A percentile compares a stretch with the other conserved stretches of the same genome.
Evolutionary conservation across 2,888 invertebrate species (phyloP).

Genomic region (Capitulum mitella): DNA sequence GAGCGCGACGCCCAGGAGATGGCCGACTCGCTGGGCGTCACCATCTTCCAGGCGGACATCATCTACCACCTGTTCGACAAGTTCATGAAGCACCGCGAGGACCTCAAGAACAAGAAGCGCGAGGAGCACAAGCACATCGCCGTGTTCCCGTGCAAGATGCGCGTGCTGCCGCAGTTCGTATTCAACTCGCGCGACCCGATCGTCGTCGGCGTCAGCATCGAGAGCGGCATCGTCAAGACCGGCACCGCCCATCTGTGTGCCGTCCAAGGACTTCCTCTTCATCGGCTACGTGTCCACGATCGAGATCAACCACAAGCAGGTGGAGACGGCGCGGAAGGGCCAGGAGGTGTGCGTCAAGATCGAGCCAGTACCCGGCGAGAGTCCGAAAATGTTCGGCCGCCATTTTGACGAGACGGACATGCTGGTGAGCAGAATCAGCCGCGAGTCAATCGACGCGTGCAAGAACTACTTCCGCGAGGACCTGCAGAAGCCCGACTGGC

Average conservation of each 20-base stretch:
- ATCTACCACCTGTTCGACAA: conserved; percentile 99
- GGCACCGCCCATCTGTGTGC: too few relatives aligned
- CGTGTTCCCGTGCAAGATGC: conserved; percentile 95
- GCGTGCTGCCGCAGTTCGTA: conserved; percentile 60
- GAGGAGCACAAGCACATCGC: conserved; percentile 95
- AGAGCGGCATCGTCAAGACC: conserved; percentile 88
- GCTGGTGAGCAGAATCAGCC: conserved; percentile 93
- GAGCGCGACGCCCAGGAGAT: conserved; percentile 97
- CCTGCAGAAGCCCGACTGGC: conserved; percentile 94
- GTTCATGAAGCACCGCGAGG: conserved; percentile 87
- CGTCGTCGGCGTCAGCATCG: conserved; percentile 89
- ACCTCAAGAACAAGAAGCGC: conserved; percentile 78
- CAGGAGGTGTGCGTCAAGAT: conserved; percentile 95
- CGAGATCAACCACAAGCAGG: conserved; percentile 89
- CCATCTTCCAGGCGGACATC: conserved; percentile 73
- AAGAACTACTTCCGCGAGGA: conserved; percentile 99
- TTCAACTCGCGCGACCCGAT: conserved; percentile 99
- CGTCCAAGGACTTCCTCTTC: conserved; percentile 91
- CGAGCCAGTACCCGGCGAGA: conserved; percentile 92
- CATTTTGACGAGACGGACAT: conserved; percentile 96
- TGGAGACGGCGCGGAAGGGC: conserved; percentile 91
- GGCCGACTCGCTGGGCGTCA: conserved; percentile 65
- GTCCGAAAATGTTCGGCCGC: conserved; percentile 96
- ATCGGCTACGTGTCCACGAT: conserved; percentile 91
- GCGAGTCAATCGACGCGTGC: conserved; percentile 97